Base-by-base conservation (phyloP, 2,797 vertebrate genomes). In the Rhabdophis nuchalis region DNA sequence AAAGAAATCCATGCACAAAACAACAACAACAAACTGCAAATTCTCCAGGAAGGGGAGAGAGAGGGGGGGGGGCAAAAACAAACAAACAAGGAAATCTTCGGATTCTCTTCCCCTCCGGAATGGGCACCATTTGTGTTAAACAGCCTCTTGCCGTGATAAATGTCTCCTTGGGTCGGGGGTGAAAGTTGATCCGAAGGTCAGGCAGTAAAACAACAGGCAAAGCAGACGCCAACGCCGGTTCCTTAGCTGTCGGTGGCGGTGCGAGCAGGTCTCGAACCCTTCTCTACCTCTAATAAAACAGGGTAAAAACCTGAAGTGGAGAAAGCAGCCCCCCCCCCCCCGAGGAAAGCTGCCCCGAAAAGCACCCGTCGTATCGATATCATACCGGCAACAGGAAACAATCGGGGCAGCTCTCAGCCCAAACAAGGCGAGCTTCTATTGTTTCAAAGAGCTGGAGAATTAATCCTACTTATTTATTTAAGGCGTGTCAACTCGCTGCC, bases 181-280 rank as follows among this genome's bases (percentile, higher is more conserved):
- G 98, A 99, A 98, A 99, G 99, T 99, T 99, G 99, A 99, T 98
- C 97, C 97, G 96, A 98, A 98, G 99, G 99, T 99, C 99, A 99
- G 72, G 98, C 97, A 98, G 98, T 98, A 98, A 98, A 98, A 99
- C 98, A 99, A 99, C 98, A 98, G 98, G 98, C 98, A 97, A 98
- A 97, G 96, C 97, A 97, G 98, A 98, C 98, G 98, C 97, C 98
- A 98, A 98, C 36, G 98, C 98, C 98, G 98, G 97, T 98, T 97
- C 97, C 97, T 98, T 97, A 97, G 98, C 97, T 98, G 97, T 97
- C 97, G 97, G 96, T 97, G 97, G 96, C 95, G 96, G 96, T 97
- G 97, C 97, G 97, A 97, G 96, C 96, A 97, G 96, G 97, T 96
- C 97, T 94, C 97, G 97, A 98, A 97, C 97, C 97, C 96, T 96